Percentiles rank a stretch among this genome's conserved stretches.
These are phyloP conservation scores for Pogonomyrmex barbatus DNA, from an alignment of 1,140 invertebrate species.

Conservation along the genomic window DNA sequence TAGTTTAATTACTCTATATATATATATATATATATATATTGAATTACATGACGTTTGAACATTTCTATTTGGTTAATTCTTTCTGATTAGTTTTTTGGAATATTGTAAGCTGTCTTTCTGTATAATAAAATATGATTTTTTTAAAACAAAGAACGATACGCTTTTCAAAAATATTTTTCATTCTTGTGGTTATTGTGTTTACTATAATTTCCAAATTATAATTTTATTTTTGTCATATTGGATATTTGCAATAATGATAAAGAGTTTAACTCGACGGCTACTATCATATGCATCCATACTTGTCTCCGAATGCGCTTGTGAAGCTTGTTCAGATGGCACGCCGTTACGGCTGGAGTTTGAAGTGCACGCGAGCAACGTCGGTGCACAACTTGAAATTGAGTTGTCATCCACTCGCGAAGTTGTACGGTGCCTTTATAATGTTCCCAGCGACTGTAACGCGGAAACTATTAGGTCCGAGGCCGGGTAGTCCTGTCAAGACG, in stretches of 20 bases:
- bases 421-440: slow-evolving; percentile 83
- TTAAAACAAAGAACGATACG: not conserved
- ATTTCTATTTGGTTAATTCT: no score
- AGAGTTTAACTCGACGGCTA: not conserved
- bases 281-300: not conserved
- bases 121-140: not conserved
- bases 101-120: no score
- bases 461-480: slow-evolving; percentile 81
- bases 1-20: no score
- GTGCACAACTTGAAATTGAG: slow-evolving; percentile 85
- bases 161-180: not conserved
- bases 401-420: slow-evolving; percentile 85
- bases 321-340: slow-evolving; percentile 63
- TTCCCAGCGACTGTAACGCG: slow-evolving; percentile 77
- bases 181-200: not conserved
- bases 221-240: not conserved
- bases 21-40: not conserved
- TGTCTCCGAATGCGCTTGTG: slow-evolving; percentile 26
- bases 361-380: slow-evolving; percentile 84
- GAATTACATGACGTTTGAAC: not conserved
- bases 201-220: not conserved
- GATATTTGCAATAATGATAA: not conserved
- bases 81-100: no score
- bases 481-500: slow-evolving; percentile 61
- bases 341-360: slow-evolving; percentile 78